Base-by-base conservation (phyloP, 2,888 invertebrate genomes). In the Dyspetes luteomarginatus region DNA sequence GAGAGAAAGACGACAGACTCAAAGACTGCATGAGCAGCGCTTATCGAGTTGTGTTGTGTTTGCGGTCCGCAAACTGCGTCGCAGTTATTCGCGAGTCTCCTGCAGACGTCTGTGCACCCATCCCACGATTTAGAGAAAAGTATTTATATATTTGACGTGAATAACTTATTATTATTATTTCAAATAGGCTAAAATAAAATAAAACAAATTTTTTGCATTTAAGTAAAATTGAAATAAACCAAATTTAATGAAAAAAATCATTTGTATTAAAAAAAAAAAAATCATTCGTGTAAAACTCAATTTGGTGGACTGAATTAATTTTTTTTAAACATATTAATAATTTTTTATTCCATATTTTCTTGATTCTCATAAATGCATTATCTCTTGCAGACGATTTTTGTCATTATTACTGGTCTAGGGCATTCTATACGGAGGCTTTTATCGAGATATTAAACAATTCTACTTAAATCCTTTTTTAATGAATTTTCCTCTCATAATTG, bases 391-490 rank as follows among this genome's bases (percentile, higher is more conserved):
- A 9, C 1, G 36, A 7, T 9, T 36, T 36, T 7, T 9, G 12
- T 36, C 12, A 12, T 36, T 36, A 12, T 36, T 36, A 12, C 4
- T 2, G 9, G 9, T 12, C 2, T 36, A 4, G 9, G 7, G 5
- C 4, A 5, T 9, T 9, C 36, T 3, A 9, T 3, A 36, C 4
- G n/a, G 15, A n/a, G 3, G n/a, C 15, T 17, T 45, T 45, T 4
- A 17, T n/a, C 4, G n/a, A 45, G 45, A 52, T 48, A 65, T 17
- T 19, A 30, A n/a, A 19, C 52, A 24, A 52, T 30, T 45, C n/a
- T 7, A 15, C 36, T 41, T 2, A 41, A 55, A 68, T 41, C 41
- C 41, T 17, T 43, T 68, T 55, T 55, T 55, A 43, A 55, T 68
- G 52, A 55, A 52, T 68, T 48, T 28, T 19, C 28, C 48, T 19